These are phyloP conservation scores for Aromia moschata DNA, from an alignment of 2,888 invertebrate genomes.

Conservation along the genomic window DNA sequence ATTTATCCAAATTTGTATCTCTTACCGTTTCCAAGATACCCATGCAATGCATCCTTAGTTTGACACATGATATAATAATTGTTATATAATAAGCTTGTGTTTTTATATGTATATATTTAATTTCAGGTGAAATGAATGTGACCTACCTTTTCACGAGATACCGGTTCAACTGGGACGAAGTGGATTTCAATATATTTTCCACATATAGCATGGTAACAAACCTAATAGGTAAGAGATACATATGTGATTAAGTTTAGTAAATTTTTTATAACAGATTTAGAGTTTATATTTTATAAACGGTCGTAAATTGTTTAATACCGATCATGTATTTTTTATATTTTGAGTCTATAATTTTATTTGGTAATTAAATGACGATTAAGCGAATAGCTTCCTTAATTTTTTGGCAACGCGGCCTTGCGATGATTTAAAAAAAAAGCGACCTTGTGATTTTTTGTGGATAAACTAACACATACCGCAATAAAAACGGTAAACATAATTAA, in stretches of 20 bases:
- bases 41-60: no score
- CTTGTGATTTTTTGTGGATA: not conserved
- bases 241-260: not conserved
- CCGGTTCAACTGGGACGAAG: constrained; percentile 89
- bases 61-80: no score
- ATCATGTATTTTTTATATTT: not conserved
- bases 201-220: constrained; percentile 86
- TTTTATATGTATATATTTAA: constrained; percentile 37
- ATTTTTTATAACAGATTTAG: not conserved
- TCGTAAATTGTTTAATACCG: not conserved
- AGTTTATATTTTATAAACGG: no score
- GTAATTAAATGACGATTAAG: no score
- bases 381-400: no score
- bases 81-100: no score
- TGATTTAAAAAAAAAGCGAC: not conserved
- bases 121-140: constrained; percentile 86
- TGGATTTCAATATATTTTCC: constrained; percentile 86
- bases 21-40: no score
- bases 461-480: not conserved
- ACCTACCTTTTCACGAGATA: constrained; percentile 84
- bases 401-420: not conserved
- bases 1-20: no score
- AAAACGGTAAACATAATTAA: no score
- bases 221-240: constrained; percentile 73
- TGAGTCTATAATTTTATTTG: not conserved